Evolutionary conservation across 1,140 invertebrate species (phyloP).

Genomic region (Apis florea): DNA sequence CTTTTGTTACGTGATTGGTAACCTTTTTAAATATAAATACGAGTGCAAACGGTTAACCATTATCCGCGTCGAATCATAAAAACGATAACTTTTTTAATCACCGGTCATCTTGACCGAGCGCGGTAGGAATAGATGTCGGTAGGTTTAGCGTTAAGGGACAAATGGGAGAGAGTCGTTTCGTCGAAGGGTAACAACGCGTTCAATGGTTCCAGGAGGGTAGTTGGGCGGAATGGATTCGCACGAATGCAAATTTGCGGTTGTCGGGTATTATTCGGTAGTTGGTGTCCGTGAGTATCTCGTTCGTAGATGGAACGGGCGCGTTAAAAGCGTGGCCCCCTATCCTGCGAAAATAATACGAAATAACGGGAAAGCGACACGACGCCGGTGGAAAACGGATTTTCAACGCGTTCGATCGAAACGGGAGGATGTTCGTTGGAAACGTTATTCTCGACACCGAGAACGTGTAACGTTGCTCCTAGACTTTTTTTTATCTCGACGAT

Average conservation of each 20-base stretch:
- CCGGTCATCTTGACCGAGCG: no score
- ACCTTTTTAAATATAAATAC: no score
- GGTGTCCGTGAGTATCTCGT: neutral
- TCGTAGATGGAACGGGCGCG: neutral
- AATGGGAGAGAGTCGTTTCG: constrained; percentile 17
- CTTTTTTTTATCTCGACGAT: no score
- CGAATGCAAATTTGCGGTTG: constrained; percentile 52
- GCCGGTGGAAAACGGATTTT: neutral
- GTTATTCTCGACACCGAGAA: no score
- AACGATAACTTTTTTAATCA: no score
- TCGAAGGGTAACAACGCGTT: neutral
- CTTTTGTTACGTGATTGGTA: no score
- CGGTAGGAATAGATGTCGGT: no score
- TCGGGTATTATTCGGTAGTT: constrained; percentile 43
- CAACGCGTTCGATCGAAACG: no score
- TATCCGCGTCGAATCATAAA: no score
- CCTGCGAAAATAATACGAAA: constrained; percentile 43
- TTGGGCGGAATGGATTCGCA: constrained; percentile 38
- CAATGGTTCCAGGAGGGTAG: constrained; percentile 14
- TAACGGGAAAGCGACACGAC: constrained; percentile 8
- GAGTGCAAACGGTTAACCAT: no score
- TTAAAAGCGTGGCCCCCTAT: constrained; percentile 36
- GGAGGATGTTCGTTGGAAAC: no score
- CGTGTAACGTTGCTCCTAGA: no score
- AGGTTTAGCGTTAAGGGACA: constrained; percentile 32